Evolutionary conservation across 2,797 vertebrate species (phyloP).

Genomic region (Gallinago stenura): DNA sequence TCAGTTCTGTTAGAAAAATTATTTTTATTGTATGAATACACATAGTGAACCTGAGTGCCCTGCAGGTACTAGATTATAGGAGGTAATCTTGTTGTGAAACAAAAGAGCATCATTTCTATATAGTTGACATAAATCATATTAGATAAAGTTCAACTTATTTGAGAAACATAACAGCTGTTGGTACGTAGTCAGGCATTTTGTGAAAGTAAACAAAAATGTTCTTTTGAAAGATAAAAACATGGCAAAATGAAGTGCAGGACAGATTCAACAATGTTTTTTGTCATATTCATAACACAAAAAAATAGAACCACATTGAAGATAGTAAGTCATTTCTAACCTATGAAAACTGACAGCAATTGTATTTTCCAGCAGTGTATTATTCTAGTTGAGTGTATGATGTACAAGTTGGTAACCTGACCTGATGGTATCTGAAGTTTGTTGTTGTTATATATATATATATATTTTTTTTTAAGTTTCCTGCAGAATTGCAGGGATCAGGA

Average conservation of each 20-base stretch:
- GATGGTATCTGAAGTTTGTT: not conserved
- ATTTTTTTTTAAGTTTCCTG: not conserved
- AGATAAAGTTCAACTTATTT: not conserved
- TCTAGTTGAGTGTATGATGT: not conserved
- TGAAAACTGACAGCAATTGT: not conserved
- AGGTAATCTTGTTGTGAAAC: not conserved
- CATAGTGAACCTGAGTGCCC: not conserved
- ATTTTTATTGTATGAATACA: not conserved
- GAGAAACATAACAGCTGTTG: not conserved
- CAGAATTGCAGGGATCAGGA: not conserved
- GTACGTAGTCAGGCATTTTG: not conserved
- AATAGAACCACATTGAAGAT: accelerated
- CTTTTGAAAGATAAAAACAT: not conserved
- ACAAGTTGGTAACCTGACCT: not conserved
- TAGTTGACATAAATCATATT: not conserved
- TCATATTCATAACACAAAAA: not conserved
- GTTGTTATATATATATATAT: not conserved
- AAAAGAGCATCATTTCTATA: not conserved
- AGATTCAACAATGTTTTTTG: not conserved
- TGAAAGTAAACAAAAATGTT: not conserved
- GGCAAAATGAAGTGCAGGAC: not conserved
- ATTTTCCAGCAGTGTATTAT: not conserved
- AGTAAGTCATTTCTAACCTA: not conserved
- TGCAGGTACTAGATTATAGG: not conserved
- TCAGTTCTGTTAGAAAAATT: not conserved